A percentile compares a stretch with the other conserved stretches of the same genome.
Evolutionary conservation across 2,113 vertebrate species (phyloP).

Genomic region (Laticauda laticaudata): DNA sequence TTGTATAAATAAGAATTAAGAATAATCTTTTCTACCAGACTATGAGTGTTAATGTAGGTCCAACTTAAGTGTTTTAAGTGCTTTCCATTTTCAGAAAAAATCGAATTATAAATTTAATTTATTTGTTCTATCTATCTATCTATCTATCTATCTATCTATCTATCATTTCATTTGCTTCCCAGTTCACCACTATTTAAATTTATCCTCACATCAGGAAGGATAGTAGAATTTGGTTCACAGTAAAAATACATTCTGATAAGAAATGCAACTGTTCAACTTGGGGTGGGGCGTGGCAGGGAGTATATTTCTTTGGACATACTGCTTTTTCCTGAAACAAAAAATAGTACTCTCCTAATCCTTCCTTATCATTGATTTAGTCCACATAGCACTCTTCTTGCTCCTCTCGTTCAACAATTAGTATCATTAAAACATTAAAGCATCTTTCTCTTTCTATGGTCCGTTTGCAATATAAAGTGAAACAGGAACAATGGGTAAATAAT

Average conservation of each 20-base stretch:
- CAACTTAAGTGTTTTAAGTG: neutral
- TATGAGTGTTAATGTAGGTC: slow-evolving; percentile 24
- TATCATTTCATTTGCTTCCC: neutral
- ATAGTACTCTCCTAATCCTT: neutral
- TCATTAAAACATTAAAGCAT: neutral
- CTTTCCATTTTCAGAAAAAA: slow-evolving; percentile 17
- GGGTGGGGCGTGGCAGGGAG: neutral
- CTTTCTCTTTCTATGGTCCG: neutral
- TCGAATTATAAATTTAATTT: slow-evolving; percentile 33
- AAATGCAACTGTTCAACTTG: neutral
- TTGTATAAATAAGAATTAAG: neutral
- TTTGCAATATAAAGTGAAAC: neutral
- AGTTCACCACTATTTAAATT: neutral
- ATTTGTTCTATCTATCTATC: neutral
- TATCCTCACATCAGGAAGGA: neutral
- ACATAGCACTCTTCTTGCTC: neutral
- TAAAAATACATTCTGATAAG: neutral
- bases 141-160: no score
- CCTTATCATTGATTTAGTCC: neutral
- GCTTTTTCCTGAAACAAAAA: neutral
- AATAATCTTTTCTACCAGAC: slow-evolving; percentile 14
- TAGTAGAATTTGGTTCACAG: neutral
- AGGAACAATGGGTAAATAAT: neutral
- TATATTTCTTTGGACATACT: neutral
- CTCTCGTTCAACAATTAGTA: neutral